Conservation (phyloP, 2,888 invertebrate species). For the Andricus curvator region DNA sequence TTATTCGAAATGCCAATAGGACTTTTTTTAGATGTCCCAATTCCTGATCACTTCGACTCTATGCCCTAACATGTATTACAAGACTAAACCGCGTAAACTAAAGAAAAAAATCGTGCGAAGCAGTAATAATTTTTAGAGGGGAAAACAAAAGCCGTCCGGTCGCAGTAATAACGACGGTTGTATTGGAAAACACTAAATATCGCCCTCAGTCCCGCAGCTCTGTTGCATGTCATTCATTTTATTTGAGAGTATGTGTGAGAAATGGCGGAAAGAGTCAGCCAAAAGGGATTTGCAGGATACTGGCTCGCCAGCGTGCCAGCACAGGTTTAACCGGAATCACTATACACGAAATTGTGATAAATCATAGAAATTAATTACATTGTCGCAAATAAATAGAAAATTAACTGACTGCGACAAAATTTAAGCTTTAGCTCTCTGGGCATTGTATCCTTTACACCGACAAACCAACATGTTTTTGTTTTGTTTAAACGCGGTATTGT, state of each 20-base stretch:
- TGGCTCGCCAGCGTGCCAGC: constrained; percentile 4
- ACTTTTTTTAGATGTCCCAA: too few relatives aligned
- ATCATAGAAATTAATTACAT: constrained; percentile 55
- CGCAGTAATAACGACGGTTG: constrained; percentile 30
- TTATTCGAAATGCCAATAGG: too few relatives aligned
- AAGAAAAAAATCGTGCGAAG: neutral
- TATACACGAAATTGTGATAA: constrained; percentile 44
- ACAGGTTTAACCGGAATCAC: constrained; percentile 28
- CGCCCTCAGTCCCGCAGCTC: constrained; percentile 60
- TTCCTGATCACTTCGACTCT: too few relatives aligned
- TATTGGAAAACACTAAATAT: constrained; percentile 75
- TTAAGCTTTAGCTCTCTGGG: neutral
- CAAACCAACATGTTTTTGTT: neutral
- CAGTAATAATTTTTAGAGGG: neutral
- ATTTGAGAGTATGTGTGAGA: constrained; percentile 58
- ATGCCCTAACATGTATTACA: too few relatives aligned
- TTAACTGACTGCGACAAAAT: constrained; percentile 15
- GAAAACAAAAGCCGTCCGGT: neutral
- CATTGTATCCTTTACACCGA: neutral
- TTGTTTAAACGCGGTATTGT: neutral
- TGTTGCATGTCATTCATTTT: constrained; percentile 72
- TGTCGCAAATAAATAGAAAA: constrained; percentile 29
- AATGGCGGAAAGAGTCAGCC: constrained; percentile 10
- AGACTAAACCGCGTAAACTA: too few relatives aligned
- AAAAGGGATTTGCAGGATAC: constrained; percentile 32